phyloP scores from a whole-genome alignment of 2,888 invertebrate species.

The Danaus chrysippus region DNA sequence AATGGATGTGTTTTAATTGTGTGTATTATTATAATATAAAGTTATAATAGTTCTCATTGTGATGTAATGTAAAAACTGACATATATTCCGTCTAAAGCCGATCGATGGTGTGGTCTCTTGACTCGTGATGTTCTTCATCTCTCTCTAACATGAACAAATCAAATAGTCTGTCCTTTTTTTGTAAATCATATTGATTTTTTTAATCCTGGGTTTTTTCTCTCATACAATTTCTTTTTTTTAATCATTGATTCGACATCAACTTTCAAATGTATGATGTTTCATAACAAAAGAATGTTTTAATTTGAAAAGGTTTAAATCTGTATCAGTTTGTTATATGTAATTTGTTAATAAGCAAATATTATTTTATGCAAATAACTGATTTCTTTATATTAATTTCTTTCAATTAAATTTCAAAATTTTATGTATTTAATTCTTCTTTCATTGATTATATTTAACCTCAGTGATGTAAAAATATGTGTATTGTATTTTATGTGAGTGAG shows the following conservation, averaged over 20 bases:
- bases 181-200: slow-evolving; percentile 72
- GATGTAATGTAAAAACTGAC: background rate
- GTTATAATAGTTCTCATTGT: background rate
- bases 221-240: slow-evolving; percentile 29
- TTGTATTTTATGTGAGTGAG: no score
- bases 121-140: slow-evolving; percentile 63
- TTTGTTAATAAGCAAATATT: no score
- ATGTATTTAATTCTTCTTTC: no score
- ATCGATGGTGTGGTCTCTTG: slow-evolving; percentile 75
- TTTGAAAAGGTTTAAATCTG: no score
- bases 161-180: slow-evolving; percentile 67
- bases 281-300: slow-evolving; percentile 16
- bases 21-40: background rate
- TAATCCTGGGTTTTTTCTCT: slow-evolving; percentile 44
- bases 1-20: background rate
- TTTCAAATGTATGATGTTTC: slow-evolving; percentile 22
- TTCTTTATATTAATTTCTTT: no score
- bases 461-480: no score
- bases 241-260: background rate
- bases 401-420: no score
- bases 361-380: no score
- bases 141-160: slow-evolving; percentile 57
- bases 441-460: no score
- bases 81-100: slow-evolving; percentile 37
- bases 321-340: no score